Base-by-base conservation (phyloP, 1,140 invertebrate genomes). In the Leguminivora glycinivorella region DNA sequence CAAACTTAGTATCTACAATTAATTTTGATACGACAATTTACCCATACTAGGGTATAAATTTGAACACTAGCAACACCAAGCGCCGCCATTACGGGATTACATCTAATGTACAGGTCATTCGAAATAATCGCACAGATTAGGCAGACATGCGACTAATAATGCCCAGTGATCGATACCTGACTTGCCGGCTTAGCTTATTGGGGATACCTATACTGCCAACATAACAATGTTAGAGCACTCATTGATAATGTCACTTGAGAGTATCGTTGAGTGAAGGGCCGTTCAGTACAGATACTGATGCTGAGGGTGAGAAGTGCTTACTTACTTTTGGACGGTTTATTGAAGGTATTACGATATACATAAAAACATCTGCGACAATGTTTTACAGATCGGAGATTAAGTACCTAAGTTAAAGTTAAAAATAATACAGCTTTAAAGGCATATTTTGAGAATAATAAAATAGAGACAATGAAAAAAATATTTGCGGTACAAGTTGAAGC, bases 91-190 rank as follows among this genome's bases (percentile, higher is more conserved):
- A 85, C 79, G 68, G 72, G 81, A 90, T 90, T 88, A 90, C 84
- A 79, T 83, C 82, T 90, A 90, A 88, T 90, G 86, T 88, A 84
- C 83, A 77, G 86, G 85, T 83, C 83, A 90, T 90, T 90, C 87
- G 85, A 90, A 90, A 90, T 90, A 90, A 90, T 90, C 85, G 83
- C 86, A 77, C 82, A 82, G 85, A 88, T 87, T 87, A 86, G 79
- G 72, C 72, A 56, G 74, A 75, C 76, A 81, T 80, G 75, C 73
- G 81, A 78, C 79, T 77, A 79, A 75, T 77, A 75, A 63, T 63
- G 71, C 78, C 78, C 80, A 84, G 84, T 83, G 86, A 87, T 89
- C 83, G 84, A 83, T 87, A 85, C 68, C 71, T 76, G 72, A 69
- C 70, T 60, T 31, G 58, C 29, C 58, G 25, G 24, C 26, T 29